Evolutionary conservation across 2,797 vertebrate species (phyloP), one percentile per base, ranked within the genome.

Genomic region (Alca torda): DNA sequence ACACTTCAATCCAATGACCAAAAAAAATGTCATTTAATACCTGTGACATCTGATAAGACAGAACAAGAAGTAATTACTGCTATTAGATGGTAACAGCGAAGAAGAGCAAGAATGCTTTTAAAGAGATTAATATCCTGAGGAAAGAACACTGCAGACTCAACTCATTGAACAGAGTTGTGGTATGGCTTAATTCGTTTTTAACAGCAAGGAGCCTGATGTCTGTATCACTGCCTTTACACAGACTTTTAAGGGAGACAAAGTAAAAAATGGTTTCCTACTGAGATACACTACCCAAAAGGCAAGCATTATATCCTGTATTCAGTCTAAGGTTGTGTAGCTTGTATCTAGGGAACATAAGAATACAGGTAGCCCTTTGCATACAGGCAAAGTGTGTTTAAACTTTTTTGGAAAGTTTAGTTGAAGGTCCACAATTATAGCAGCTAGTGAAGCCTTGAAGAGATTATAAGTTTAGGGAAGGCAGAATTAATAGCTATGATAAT

Each of bases 51-150:
- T 96, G 93, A 89, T 97, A 97, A 95, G 82, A 68, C 64, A 89
- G 95, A 97, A 96, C 87, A 96, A 96, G 85, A 95, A 97, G 89
- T 97, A 97, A 96, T 97, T 97, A 95, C 95, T 92, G 81, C 91
- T 96, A 77, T 97, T 96, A 97, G 90, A 93, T 48, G 54, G 86
- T 93, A 81, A 87, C 86, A 77, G 57, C 89, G 91, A 94, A 97
- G 96, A 92, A 45, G 50, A 93, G 76, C 83, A 81, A 94, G 91
- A 92, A 82, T 96, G 61, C 93, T 96, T 96, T 97, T 95, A 93
- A 84, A 94, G 80, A 97, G 89, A 94, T 95, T 95, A 92, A 92
- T 97, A 97, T 97, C 95, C 89, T 80, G 63, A 94, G 91, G 72
- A 89, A 89, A 64, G 82, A 93, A 79, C 93, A 87, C 19, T 75